Evolutionary conservation across 2,113 vertebrate species (phyloP).

Genomic region (Calyptommatus sinebrachiatus): DNA sequence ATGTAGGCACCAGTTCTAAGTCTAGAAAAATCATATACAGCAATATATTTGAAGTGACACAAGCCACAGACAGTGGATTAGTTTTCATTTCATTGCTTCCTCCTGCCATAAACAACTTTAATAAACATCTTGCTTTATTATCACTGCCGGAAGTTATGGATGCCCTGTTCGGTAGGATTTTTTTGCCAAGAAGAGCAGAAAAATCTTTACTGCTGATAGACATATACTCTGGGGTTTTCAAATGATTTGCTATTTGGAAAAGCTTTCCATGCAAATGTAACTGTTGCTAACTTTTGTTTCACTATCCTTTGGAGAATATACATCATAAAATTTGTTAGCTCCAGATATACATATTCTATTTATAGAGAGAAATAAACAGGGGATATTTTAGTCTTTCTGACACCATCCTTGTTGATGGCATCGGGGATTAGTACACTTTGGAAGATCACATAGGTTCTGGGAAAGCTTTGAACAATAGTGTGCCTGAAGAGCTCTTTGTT

Average conservation of each 20-base stretch:
- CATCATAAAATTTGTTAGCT: neutral
- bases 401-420: neutral
- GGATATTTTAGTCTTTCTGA: neutral
- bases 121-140: neutral
- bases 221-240: neutral
- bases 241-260: neutral
- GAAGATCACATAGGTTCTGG: neutral
- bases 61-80: neutral
- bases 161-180: neutral
- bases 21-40: neutral
- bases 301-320: neutral
- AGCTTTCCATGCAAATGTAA: neutral
- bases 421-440: neutral
- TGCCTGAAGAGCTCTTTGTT: too few relatives aligned
- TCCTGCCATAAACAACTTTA: neutral
- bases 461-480: neutral
- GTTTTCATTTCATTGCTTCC: conserved; percentile 11
- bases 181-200: neutral
- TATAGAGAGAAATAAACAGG: neutral
- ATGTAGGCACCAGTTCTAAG: neutral
- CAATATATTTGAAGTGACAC: neutral
- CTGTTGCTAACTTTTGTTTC: neutral
- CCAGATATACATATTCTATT: neutral
- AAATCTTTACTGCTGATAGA: neutral
- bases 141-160: neutral